Base-by-base conservation (phyloP, 2,797 vertebrate genomes). In the Xyrichtys novacula region DNA sequence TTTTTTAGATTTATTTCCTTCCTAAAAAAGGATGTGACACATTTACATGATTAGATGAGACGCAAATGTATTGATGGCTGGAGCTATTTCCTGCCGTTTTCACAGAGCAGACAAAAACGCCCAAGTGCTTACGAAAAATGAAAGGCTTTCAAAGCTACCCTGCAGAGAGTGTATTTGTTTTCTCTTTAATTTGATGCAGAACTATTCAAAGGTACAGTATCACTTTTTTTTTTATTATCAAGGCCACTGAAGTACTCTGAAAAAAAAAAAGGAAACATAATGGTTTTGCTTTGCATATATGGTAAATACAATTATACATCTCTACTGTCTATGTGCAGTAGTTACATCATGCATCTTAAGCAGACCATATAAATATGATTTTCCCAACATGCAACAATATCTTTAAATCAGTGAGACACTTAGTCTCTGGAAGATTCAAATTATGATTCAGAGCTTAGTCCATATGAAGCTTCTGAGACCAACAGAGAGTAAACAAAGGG, bases 81-180 rank as follows among this genome's bases (percentile, higher is more conserved):
- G 48, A 44, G 64, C 36, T 60, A 55, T 34, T 47, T 34, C n/a
- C 22, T 34, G 11, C 29, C 3, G 31, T 17, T 2, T 42, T 54
- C 28, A 43, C 8, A 56, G 36, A 66, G n/a, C 10, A 36, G 15
- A 15, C 42, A 39, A 31, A n/a, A 44, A 23, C 22, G 22, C 15
- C 25, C 59, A 39, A 53, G 7, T 9, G 25, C 16, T 52, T 15
- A 20, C 67, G 36, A 43, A 50, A n/a, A 58, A 55, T 43, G 9
- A 2, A 44, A 40, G n/a, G 40, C 8, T 6, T 26, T 43, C 2
- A 43, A 48, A 44, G 19, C 23, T 5, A 3, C 1, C 1, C 12
- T 17, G 25, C 17, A 26, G n/a, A 6, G 38, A 17, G 4, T 31
- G 15, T 29, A 1, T 9, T 28, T 31, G 16, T 11, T 36, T 7